Evolutionary conservation across 2,888 invertebrate species (phyloP).

Genomic region (Ectemnius continuus): DNA sequence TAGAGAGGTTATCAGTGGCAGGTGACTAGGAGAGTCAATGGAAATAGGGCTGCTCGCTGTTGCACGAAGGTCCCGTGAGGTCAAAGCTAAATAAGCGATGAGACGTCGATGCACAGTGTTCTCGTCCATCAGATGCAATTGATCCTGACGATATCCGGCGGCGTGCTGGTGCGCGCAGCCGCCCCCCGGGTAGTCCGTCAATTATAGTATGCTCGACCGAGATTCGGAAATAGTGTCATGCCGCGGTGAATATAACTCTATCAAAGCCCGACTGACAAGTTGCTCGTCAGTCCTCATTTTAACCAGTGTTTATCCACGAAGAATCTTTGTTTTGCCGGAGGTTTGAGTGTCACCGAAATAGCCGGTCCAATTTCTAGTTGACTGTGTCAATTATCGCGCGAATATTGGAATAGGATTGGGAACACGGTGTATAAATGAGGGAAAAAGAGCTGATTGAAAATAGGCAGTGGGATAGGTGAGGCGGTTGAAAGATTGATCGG

Average conservation of each 20-base stretch:
- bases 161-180: slow-evolving; percentile 8
- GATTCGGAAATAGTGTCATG: slow-evolving; percentile 20
- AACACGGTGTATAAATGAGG: background rate
- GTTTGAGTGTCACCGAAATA: no score
- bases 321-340: no score
- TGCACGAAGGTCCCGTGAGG: slow-evolving; percentile 22
- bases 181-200: slow-evolving; percentile 17
- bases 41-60: slow-evolving; percentile 8
- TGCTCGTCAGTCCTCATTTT: no score
- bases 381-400: background rate
- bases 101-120: slow-evolving; percentile 31
- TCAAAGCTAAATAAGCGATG: slow-evolving; percentile 44
- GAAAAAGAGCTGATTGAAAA: background rate
- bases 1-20: background rate
- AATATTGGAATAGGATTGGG: no score
- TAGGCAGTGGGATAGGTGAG: background rate
- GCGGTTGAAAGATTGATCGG: no score
- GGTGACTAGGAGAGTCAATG: slow-evolving; percentile 22
- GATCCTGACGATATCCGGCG: slow-evolving; percentile 8
- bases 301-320: no score
- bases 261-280: background rate
- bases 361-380: background rate
- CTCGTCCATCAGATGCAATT: slow-evolving; percentile 9
- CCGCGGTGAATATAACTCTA: background rate
- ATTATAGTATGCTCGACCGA: slow-evolving; percentile 9